Evolutionary conservation across 2,888 invertebrate genomes (phyloP).

Genomic region (Itoplectis maculator): DNA sequence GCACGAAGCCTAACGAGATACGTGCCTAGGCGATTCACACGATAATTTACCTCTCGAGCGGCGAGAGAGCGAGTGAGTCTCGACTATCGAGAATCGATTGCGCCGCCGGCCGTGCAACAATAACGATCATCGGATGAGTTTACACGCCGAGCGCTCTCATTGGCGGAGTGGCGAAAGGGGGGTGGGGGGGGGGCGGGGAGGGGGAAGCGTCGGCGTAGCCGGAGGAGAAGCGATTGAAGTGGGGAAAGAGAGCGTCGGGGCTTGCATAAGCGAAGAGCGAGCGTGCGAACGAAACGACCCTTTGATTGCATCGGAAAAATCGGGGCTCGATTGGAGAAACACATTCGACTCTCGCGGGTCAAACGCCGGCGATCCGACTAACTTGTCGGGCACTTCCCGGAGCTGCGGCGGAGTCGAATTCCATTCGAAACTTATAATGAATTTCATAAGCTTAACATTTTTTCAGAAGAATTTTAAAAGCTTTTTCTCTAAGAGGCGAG

Average conservation of each 20-base stretch:
- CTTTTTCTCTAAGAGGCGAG: no score
- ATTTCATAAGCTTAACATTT: no score
- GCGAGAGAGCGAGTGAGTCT: conserved; percentile 47
- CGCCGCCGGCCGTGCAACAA: not conserved
- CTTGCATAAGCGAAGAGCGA: conserved; percentile 75
- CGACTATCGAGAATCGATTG: conserved; percentile 23
- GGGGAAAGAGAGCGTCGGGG: conserved; percentile 41
- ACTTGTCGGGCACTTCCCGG: no score
- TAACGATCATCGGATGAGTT: conserved; percentile 55
- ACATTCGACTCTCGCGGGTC: not conserved
- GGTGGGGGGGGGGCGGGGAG: no score
- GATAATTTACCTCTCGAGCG: conserved; percentile 44
- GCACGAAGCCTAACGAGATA: conserved; percentile 15
- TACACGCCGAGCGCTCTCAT: conserved; percentile 27
- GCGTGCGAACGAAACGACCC: conserved; percentile 81
- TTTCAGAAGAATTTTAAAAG: no score
- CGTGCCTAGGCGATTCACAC: conserved; percentile 40
- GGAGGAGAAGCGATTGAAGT: conserved; percentile 56
- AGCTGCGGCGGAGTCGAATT: no score
- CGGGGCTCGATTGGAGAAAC: conserved; percentile 38
- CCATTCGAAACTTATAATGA: no score
- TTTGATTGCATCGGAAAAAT: conserved; percentile 65
- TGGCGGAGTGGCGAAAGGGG: not conserved
- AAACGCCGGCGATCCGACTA: not conserved
- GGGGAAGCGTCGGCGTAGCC: conserved; percentile 44